A percentile compares a stretch with the other conserved stretches of the same genome.
These are phyloP conservation scores for Nothoprocta pentlandii DNA, from an alignment of 2,113 vertebrate genomes.

Conservation along the genomic window DNA sequence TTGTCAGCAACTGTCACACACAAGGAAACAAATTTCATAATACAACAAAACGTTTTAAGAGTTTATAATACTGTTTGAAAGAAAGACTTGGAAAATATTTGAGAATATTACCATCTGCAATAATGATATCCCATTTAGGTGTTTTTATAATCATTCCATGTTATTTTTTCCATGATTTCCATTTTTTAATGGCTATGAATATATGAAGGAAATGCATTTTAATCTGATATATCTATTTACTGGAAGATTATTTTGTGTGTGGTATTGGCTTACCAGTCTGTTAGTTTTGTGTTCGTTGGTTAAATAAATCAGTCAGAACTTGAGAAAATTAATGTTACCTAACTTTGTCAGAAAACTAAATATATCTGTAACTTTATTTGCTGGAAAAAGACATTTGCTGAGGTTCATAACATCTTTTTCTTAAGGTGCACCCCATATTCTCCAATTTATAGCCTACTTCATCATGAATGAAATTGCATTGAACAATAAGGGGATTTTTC, in stretches of 20 bases:
- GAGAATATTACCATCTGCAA: background rate
- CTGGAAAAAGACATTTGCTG: background rate
- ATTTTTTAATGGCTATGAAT: background rate
- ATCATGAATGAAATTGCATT: background rate
- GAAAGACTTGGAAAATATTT: background rate
- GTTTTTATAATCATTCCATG: background rate
- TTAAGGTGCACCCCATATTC: background rate
- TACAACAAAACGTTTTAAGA: background rate
- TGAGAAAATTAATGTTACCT: background rate
- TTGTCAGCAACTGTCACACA: background rate
- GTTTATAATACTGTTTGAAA: background rate
- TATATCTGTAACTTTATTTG: background rate
- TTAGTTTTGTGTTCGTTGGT: background rate
- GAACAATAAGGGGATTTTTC: background rate
- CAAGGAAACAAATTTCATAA: background rate
- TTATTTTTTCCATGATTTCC: background rate
- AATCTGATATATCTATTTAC: background rate
- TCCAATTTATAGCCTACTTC: rapidly evolving
- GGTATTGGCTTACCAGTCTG: background rate
- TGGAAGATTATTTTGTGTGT: background rate
- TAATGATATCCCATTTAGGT: background rate
- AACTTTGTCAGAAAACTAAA: background rate
- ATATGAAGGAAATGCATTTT: background rate
- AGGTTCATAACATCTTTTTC: background rate
- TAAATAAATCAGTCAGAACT: background rate